Conservation (phyloP, 2,797 vertebrate species). For the Catharus ustulatus region DNA sequence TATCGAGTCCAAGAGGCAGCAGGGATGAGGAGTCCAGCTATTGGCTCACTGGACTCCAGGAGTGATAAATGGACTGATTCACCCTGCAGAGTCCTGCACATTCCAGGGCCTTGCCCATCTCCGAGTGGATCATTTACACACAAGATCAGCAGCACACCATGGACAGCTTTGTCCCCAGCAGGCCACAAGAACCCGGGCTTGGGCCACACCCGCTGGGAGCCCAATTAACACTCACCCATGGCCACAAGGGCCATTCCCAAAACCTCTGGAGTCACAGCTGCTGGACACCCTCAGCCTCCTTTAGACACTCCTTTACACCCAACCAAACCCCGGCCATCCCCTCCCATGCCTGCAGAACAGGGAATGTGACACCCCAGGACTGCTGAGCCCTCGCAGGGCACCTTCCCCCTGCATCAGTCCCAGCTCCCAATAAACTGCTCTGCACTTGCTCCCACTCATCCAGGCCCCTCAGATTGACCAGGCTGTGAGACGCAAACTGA, state of each 20-base stretch:
- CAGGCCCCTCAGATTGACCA: neutral
- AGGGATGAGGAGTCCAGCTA: neutral
- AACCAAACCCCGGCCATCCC: neutral
- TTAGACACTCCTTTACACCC: neutral
- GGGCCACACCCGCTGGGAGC: neutral
- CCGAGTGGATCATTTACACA: neutral
- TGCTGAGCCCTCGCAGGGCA: neutral
- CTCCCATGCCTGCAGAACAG: rapidly evolving
- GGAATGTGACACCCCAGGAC: neutral
- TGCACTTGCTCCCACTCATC: neutral
- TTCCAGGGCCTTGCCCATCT: neutral
- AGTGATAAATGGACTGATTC: neutral
- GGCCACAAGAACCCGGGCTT: neutral
- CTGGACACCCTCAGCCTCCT: neutral
- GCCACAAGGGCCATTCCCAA: neutral
- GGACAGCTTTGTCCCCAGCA: neutral
- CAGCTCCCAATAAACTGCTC: neutral
- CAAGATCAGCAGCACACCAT: neutral
- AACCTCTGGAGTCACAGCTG: neutral
- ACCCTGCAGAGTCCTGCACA: neutral
- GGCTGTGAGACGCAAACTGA: neutral
- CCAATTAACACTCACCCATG: rapidly evolving
- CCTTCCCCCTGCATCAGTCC: neutral
- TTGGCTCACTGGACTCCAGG: neutral
- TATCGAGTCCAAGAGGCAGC: neutral